phyloP scores from a whole-genome alignment of 2,113 vertebrate species.

The Dipodomys stephensi region DNA sequence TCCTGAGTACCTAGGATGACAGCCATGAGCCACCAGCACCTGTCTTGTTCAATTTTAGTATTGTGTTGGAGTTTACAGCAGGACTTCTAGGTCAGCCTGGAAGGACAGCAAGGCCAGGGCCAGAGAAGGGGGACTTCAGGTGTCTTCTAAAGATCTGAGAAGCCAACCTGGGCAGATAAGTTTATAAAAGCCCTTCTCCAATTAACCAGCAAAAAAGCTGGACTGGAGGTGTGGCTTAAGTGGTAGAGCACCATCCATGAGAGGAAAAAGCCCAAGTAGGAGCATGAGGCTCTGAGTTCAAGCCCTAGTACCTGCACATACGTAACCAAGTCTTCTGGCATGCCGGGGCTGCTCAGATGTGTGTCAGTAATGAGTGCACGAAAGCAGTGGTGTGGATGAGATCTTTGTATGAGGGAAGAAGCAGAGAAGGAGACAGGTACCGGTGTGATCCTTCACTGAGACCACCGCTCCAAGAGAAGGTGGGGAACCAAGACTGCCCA shows the following conservation, averaged over 20 bases:
- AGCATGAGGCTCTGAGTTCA: too few relatives aligned
- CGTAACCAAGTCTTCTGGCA: too few relatives aligned
- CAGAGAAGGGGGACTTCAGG: neutral
- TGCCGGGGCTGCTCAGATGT: neutral
- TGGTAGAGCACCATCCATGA: too few relatives aligned
- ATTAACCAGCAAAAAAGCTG: too few relatives aligned
- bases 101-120: neutral
- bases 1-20: too few relatives aligned
- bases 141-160: neutral
- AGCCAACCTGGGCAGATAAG: too few relatives aligned
- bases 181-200: too few relatives aligned
- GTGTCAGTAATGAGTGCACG: neutral
- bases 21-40: too few relatives aligned
- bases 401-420: neutral
- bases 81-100: neutral
- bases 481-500: neutral
- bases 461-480: neutral
- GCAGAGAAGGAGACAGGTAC: neutral
- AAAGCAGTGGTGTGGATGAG: neutral
- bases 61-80: neutral
- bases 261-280: too few relatives aligned
- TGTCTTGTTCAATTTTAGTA: neutral
- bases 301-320: too few relatives aligned
- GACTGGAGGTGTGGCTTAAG: too few relatives aligned
- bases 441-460: rapidly evolving